phyloP scores from a whole-genome alignment of 2,113 vertebrate species.

The Mellivora capensis region DNA sequence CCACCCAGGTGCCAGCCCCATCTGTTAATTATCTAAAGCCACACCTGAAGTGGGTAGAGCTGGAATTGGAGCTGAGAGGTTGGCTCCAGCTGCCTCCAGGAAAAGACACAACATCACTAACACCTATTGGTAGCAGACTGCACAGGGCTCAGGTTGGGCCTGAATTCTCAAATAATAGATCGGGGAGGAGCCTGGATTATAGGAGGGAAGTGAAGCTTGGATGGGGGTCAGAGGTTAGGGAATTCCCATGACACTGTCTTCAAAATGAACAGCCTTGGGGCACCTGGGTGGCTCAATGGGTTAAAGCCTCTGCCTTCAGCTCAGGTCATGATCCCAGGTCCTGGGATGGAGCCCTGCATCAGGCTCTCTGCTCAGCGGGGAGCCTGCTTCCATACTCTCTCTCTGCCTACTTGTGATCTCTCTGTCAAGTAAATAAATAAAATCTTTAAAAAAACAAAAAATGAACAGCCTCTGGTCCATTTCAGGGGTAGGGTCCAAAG shows the following conservation, averaged over 20 bases:
- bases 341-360: no score
- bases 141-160: not conserved
- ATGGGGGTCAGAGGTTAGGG: not conserved
- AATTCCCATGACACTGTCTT: not conserved
- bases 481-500: not conserved
- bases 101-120: not conserved
- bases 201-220: not conserved
- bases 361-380: no score
- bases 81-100: not conserved
- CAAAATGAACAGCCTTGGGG: not conserved
- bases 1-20: no score
- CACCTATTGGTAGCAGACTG: no score
- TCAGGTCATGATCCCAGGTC: no score
- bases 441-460: no score
- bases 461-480: not conserved
- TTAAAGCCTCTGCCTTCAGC: no score
- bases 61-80: not conserved
- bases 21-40: not conserved
- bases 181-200: not conserved
- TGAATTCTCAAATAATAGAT: not conserved
- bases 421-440: no score
- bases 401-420: no score
- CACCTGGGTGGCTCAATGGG: no score
- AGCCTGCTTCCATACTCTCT: no score
- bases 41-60: not conserved